phyloP scores from a whole-genome alignment of 2,888 invertebrate genomes.

The Caenorhabditis virilis region DNA sequence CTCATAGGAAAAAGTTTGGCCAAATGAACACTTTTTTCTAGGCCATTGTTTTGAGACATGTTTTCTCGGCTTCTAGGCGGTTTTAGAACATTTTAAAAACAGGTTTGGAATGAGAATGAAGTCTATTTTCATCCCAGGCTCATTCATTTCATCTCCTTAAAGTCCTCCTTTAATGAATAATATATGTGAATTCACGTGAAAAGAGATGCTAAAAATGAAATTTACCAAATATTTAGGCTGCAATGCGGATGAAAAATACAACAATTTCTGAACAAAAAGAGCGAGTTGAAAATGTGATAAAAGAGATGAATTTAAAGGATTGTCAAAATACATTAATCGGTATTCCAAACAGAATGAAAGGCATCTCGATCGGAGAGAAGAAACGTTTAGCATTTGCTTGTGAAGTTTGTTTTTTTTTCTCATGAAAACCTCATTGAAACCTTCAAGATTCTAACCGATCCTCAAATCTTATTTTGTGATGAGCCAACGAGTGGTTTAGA shows the following conservation, averaged over 20 bases:
- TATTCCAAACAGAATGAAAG: slow-evolving; percentile 72
- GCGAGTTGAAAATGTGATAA: slow-evolving; percentile 43
- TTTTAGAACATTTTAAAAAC: too few species aligned
- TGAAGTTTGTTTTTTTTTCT: slow-evolving; percentile 74
- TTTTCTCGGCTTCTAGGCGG: too few species aligned
- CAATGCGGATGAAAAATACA: slow-evolving; percentile 46
- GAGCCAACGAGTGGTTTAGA: slow-evolving; percentile 61
- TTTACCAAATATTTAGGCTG: slow-evolving; percentile 24
- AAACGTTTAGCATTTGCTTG: slow-evolving; percentile 90
- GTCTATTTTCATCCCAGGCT: too few species aligned
- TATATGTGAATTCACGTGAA: background rate
- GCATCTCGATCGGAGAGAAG: slow-evolving; percentile 89
- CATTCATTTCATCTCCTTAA: too few species aligned
- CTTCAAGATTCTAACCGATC: slow-evolving; percentile 58
- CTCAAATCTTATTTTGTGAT: slow-evolving; percentile 58
- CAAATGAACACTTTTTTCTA: too few species aligned
- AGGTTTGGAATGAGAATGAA: too few species aligned
- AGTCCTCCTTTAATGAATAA: too few species aligned
- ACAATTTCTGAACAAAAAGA: slow-evolving; percentile 25
- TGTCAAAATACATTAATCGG: slow-evolving; percentile 54
- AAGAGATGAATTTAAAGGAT: slow-evolving; percentile 58
- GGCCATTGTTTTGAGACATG: background rate
- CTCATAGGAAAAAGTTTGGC: too few species aligned
- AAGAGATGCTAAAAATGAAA: background rate
- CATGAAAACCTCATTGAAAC: too few species aligned